Percentiles rank a stretch among this genome's conserved stretches.
Conservation (phyloP, 1,140 invertebrate species). For the Glossosoma conforme region DNA sequence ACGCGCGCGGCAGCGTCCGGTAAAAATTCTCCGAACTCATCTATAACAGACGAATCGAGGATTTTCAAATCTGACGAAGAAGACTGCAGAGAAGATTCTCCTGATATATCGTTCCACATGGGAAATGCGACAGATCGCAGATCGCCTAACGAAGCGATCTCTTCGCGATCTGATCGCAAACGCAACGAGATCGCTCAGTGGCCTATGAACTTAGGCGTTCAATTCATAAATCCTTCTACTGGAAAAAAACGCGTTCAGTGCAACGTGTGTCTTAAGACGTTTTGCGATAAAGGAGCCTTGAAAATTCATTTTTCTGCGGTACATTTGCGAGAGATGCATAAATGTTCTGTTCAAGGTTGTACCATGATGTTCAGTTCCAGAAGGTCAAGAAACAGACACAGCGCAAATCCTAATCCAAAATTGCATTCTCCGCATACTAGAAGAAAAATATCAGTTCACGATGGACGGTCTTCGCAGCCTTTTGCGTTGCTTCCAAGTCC, state of each 20-base stretch:
- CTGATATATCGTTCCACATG: slow-evolving; percentile 33
- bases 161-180: slow-evolving; percentile 29
- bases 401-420: slow-evolving; percentile 97
- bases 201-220: slow-evolving; percentile 81
- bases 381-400: slow-evolving; percentile 71
- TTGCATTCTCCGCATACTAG: slow-evolving; percentile 91
- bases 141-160: slow-evolving; percentile 31
- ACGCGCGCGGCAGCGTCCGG: slow-evolving; percentile 17
- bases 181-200: slow-evolving; percentile 37
- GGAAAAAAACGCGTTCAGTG: slow-evolving; percentile 97
- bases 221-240: slow-evolving; percentile 86
- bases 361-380: slow-evolving; percentile 76
- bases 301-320: slow-evolving; percentile 99
- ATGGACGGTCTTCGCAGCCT: slow-evolving; percentile 83
- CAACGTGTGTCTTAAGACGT: slow-evolving; percentile 97
- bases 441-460: slow-evolving; percentile 88
- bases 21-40: slow-evolving; percentile 29
- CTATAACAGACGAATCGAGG: slow-evolving; percentile 31
- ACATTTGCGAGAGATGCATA: slow-evolving; percentile 71
- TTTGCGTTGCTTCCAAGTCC: slow-evolving; percentile 66
- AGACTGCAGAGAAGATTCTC: slow-evolving; percentile 22
- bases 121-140: slow-evolving; percentile 36
- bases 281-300: slow-evolving; percentile 98
- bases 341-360: slow-evolving; percentile 73
- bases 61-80: slow-evolving; percentile 28